Conservation (phyloP, 2,797 vertebrate genomes). For the Micropoecilia bifurca region DNA sequence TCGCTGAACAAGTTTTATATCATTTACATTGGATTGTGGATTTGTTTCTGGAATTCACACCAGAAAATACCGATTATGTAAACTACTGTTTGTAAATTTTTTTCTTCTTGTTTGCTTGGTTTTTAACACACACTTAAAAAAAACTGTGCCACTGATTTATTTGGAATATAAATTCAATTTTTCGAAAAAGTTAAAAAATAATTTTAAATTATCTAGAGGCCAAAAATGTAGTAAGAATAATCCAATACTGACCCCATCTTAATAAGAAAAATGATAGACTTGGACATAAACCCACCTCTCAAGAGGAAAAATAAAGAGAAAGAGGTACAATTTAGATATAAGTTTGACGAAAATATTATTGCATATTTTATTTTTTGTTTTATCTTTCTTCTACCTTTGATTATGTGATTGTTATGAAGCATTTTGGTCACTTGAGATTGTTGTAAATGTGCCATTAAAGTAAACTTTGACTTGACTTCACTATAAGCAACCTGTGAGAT, state of each 20-base stretch:
- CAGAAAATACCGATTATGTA: background rate
- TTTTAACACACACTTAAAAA: background rate
- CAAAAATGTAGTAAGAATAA: background rate
- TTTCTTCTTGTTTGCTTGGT: background rate
- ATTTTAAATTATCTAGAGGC: background rate
- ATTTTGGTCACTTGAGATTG: too few relatives aligned
- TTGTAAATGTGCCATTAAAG: too few relatives aligned
- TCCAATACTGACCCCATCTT: background rate
- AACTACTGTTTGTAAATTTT: background rate
- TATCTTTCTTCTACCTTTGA: too few relatives aligned
- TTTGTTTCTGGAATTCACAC: background rate
- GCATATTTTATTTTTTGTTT: too few relatives aligned
- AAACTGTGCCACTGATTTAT: background rate
- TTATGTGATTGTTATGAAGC: too few relatives aligned
- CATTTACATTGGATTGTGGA: background rate
- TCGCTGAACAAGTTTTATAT: background rate
- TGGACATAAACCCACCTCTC: background rate
- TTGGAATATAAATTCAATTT: background rate
- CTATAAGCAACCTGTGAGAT: background rate
- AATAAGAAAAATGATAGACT: background rate
- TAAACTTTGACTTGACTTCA: too few relatives aligned
- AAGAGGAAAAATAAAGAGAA: background rate
- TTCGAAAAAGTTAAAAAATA: background rate
- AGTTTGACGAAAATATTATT: background rate
- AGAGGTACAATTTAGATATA: background rate